A percentile compares a stretch with the other conserved stretches of the same genome.
Evolutionary conservation across 2,113 vertebrate genomes (phyloP).

Genomic region (Callaeas wilsoni): DNA sequence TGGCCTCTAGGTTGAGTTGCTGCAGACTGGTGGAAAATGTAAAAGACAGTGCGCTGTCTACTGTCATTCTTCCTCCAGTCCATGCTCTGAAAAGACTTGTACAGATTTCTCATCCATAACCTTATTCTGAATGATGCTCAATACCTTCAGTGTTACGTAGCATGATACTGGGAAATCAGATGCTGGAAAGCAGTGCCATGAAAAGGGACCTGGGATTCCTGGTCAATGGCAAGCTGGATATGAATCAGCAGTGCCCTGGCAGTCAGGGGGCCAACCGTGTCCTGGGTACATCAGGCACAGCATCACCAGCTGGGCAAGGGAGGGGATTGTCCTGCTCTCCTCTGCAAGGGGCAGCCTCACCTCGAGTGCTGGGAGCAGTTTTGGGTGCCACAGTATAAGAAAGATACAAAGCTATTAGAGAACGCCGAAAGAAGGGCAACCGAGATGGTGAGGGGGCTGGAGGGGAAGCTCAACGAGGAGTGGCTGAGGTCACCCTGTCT

Average conservation of each 20-base stretch:
- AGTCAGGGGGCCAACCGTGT: not conserved
- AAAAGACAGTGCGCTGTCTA: not conserved
- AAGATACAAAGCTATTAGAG: not conserved
- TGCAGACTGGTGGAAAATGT: not conserved
- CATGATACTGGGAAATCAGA: not conserved
- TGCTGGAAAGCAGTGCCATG: not conserved
- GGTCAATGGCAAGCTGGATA: rapidly evolving
- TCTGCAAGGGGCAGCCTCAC: not conserved
- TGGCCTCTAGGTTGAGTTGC: not conserved
- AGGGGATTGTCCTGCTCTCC: not conserved
- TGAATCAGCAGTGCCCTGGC: not conserved
- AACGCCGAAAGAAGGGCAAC: not conserved
- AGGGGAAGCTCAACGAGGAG: not conserved
- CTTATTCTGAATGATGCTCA: not conserved
- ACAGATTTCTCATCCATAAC: not conserved
- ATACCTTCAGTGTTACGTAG: not conserved
- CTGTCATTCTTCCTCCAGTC: not conserved
- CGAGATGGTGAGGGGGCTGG: not conserved
- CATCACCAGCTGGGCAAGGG: not conserved
- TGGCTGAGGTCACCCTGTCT: not conserved
- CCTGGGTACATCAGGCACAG: not conserved
- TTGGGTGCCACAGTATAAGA: not conserved
- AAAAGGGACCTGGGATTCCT: too few relatives aligned
- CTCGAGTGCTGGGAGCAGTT: not conserved
- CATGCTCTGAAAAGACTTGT: not conserved